Percentiles rank a stretch among this genome's conserved stretches.
These are phyloP conservation scores for Labroides dimidiatus DNA, from an alignment of 2,797 vertebrate genomes.

Conservation along the genomic window DNA sequence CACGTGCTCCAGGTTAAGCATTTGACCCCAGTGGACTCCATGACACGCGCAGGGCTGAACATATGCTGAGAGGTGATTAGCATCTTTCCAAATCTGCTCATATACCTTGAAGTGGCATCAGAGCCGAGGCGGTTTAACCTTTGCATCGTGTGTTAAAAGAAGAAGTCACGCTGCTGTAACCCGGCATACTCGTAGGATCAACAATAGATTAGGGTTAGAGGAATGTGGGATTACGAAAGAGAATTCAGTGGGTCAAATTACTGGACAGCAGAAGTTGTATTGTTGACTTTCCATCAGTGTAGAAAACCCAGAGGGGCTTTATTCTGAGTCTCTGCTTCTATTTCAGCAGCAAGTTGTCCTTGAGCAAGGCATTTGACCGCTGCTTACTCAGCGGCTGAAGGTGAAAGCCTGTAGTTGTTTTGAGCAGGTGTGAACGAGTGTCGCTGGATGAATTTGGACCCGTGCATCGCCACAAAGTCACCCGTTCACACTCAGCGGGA, in stretches of 20 bases:
- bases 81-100: constrained; percentile 29
- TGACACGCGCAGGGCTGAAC: neutral
- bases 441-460: constrained; percentile 12
- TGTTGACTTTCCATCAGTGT: neutral
- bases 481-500: neutral
- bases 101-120: constrained; percentile 1
- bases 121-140: constrained; percentile 24
- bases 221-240: constrained; percentile 8
- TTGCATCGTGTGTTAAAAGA: constrained; percentile 13
- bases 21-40: constrained; percentile 12
- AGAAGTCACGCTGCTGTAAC: constrained; percentile 4
- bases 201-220: neutral
- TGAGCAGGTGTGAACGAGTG: constrained; percentile 35
- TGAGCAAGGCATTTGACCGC: constrained; percentile 33
- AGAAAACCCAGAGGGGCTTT: neutral
- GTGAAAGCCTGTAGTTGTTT: constrained; percentile 2
- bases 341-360: constrained; percentile 20
- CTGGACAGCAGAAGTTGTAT: neutral
- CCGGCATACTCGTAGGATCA: neutral
- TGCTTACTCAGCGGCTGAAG: constrained; percentile 5
- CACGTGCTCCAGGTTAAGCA: constrained; percentile 5
- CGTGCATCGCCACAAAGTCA: neutral
- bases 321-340: neutral
- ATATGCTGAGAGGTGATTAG: constrained; percentile 30
- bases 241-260: neutral